Evolutionary conservation across 2,888 invertebrate genomes (phyloP).

Genomic region (Boloria euphrosyne): DNA sequence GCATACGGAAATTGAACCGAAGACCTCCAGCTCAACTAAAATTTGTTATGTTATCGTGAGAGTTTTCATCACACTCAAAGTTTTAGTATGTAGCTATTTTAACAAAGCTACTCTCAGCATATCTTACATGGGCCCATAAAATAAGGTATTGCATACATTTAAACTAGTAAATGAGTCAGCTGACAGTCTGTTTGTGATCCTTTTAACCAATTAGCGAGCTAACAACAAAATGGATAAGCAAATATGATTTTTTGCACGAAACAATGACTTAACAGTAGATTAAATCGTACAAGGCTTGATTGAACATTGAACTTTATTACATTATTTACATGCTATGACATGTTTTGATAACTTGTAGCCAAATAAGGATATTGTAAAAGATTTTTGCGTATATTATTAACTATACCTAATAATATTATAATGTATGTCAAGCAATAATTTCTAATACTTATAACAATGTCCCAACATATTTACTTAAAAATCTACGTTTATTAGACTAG

Average conservation of each 20-base stretch:
- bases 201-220: constrained; percentile 57
- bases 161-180: constrained; percentile 11
- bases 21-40: too few relatives aligned
- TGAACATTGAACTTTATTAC: constrained; percentile 15
- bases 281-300: constrained; percentile 26
- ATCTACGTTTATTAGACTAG: too few relatives aligned
- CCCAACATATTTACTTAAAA: too few relatives aligned
- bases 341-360: neutral
- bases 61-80: too few relatives aligned
- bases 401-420: too few relatives aligned
- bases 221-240: constrained; percentile 47
- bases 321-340: neutral
- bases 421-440: too few relatives aligned
- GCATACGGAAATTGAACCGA: too few relatives aligned
- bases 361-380: neutral
- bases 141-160: neutral
- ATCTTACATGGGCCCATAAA: neutral
- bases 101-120: too few relatives aligned
- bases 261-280: constrained; percentile 46
- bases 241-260: constrained; percentile 47
- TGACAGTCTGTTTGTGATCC: constrained; percentile 50
- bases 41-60: too few relatives aligned
- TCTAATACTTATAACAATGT: too few relatives aligned
- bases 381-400: neutral
- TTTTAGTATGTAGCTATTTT: too few relatives aligned